A percentile compares a stretch with the other conserved stretches of the same genome.
Conservation (phyloP, 2,113 vertebrate species). For the Chroicocephalus ridibundus region DNA sequence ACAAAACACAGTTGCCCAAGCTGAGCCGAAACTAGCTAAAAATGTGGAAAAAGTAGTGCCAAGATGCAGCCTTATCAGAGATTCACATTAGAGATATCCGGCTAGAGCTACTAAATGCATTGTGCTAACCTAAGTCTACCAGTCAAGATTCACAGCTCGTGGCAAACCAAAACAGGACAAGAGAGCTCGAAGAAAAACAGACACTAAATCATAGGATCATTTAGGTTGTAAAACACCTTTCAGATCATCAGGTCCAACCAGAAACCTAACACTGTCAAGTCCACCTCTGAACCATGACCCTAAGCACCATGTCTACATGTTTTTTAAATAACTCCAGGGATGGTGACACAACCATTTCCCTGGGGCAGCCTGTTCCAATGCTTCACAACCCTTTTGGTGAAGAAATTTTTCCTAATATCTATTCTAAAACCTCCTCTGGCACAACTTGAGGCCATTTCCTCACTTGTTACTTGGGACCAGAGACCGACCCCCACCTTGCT, state of each 20-base stretch:
- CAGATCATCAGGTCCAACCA: background rate
- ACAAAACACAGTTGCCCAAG: background rate
- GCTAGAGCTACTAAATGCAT: background rate
- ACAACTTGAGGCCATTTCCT: background rate
- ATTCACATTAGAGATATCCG: background rate
- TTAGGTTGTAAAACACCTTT: background rate
- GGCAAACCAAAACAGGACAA: background rate
- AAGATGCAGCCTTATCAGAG: background rate
- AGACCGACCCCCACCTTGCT: background rate
- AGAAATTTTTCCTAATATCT: background rate
- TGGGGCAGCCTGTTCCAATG: background rate
- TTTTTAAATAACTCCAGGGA: background rate
- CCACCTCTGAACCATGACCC: background rate
- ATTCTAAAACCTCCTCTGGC: background rate
- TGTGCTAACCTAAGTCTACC: background rate
- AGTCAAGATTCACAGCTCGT: background rate
- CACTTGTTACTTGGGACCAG: background rate
- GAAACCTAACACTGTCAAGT: background rate
- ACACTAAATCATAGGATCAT: background rate
- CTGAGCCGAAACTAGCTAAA: background rate
- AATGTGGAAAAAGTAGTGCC: background rate
- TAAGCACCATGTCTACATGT: background rate
- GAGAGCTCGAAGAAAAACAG: rapidly evolving
- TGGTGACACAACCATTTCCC: background rate
- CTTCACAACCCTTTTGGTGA: background rate